Evolutionary conservation across 1,140 invertebrate species (phyloP), one percentile per base, ranked within the genome.

Genomic region (Whitmania pigra): DNA sequence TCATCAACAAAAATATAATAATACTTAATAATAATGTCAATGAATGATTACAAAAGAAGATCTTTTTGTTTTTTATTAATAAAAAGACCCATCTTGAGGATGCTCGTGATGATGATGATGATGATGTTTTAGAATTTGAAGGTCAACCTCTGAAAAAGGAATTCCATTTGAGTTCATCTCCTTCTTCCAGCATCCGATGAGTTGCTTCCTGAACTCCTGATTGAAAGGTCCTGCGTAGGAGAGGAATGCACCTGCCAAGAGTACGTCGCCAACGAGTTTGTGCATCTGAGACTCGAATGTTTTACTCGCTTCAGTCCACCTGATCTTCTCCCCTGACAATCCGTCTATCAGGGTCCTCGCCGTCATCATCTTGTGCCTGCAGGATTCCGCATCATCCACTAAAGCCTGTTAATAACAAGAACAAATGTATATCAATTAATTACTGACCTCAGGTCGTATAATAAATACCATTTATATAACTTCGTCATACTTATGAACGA

Each of bases 181-280:
- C 40, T 87, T 86, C 87, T 91, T 91, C 93, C 93, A 97, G 22
- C 22, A 87, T 53, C 86, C 85, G 18, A 93, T 86, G 25, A 97
- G 84, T 73, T 88, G 86, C 25, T 87, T 87, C 76, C 94, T 84
- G 79, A 92, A 97, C 79, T 96, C 91, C 81, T 97, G 94, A 84
- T 97, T 97, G 77, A 97, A 97, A 0, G 94, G 93, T 0, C 94
- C 94, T 77, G 91, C 91, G 78, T 97, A 97, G 0, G 93, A 95
- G 4, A 97, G 83, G 82, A 97, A 97, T 22, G 92, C 93, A 2
- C 93, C 95, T 0, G 91, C 91, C 40, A 95, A 79, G 0, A 97
- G 84, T 15, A 95, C 93, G 83, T 97, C 94, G 6, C 94, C 94
- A 0, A 97, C 93, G 25, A 97, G 83, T 57, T 78, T 74, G 53